These are phyloP conservation scores for Rhincodon typus DNA, from an alignment of 2,797 vertebrate species.

Conservation along the genomic window DNA sequence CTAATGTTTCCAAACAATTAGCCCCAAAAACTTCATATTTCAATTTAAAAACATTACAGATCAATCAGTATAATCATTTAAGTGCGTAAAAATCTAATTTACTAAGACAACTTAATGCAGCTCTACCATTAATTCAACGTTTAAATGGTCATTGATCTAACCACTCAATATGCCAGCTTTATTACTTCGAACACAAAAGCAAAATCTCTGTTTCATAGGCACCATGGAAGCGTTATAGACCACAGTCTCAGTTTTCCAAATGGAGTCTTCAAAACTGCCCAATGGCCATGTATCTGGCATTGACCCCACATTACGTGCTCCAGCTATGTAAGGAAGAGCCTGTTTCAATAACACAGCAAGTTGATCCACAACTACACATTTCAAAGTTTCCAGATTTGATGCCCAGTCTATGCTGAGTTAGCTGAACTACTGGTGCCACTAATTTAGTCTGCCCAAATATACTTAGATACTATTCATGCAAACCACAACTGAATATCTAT, in stretches of 20 bases:
- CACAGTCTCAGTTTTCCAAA: background rate
- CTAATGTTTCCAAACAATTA: constrained; percentile 26
- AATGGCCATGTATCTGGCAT: background rate
- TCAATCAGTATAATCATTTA: constrained; percentile 35
- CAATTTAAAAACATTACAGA: constrained; percentile 4
- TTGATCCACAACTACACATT: background rate
- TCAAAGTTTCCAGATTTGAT: background rate
- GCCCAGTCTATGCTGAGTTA: background rate
- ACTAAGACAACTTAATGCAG: background rate
- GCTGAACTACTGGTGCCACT: background rate
- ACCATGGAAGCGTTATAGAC: background rate
- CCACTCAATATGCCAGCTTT: background rate
- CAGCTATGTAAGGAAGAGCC: background rate
- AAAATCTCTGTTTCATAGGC: background rate
- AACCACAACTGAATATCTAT: too few relatives aligned
- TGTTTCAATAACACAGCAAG: background rate
- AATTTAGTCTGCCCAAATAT: background rate
- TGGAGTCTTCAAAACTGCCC: background rate
- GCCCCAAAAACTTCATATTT: background rate
- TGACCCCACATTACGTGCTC: too few relatives aligned
- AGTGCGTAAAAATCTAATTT: constrained; percentile 35
- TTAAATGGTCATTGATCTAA: background rate
- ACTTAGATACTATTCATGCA: background rate
- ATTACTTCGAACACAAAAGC: background rate
- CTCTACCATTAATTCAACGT: background rate